phyloP scores from a whole-genome alignment of 2,797 vertebrate genomes.

The Sternotherus odoratus region DNA sequence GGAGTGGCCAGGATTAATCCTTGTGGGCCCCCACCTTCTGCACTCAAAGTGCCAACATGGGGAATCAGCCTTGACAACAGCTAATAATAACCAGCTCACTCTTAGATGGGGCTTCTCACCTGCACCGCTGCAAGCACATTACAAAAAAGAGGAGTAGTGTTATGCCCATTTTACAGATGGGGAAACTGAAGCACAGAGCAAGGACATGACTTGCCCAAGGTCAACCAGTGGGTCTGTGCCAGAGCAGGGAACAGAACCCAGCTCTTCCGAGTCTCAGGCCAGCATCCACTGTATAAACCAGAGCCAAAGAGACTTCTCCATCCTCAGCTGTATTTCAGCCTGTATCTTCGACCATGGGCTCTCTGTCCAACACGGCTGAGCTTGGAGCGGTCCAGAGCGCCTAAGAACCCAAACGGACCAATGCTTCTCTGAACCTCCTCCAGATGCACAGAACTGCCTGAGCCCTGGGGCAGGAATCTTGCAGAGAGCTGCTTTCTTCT shows the following conservation, averaged over 20 bases:
- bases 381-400: background rate
- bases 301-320: background rate
- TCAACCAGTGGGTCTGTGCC: background rate
- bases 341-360: background rate
- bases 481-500: background rate
- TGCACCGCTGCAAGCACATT: background rate
- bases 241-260: background rate
- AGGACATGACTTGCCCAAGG: background rate
- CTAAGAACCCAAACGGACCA: background rate
- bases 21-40: no score
- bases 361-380: background rate
- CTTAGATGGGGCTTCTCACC: background rate
- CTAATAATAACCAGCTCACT: background rate
- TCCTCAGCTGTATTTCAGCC: background rate
- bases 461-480: background rate
- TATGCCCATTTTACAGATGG: background rate
- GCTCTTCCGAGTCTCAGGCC: background rate
- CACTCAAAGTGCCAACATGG: no score
- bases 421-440: background rate
- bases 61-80: no score
- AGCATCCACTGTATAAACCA: background rate
- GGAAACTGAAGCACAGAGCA: background rate
- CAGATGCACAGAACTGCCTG: background rate
- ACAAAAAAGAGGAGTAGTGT: background rate
- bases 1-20: no score